Base-by-base conservation (phyloP, 1,140 invertebrate genomes). In the Triops cancriformis region DNA sequence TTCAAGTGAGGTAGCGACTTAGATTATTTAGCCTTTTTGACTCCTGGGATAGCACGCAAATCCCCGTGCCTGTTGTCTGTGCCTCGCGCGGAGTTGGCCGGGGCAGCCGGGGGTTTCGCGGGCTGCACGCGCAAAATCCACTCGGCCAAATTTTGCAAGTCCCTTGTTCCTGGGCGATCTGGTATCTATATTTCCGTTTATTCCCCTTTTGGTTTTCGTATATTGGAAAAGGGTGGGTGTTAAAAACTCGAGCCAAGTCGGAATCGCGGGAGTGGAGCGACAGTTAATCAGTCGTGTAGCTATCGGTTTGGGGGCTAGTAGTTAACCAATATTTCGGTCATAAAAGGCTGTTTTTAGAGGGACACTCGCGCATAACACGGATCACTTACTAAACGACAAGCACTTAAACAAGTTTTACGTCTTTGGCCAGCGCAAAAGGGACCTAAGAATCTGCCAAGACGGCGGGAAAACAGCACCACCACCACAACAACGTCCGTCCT, bases 351-450 rank as follows among this genome's bases (percentile, higher is more conserved):
- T 23, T 64, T 64, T 37, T 64, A 23, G 18, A 64, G 51, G 51
- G 51, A 64, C 51, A 64, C 23, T 64, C 18, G 51, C 51, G 51
- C 51, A 64, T 64, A 64, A 64, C 51, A 64, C 18, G 51, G 51
- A 64, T 64, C 51, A 64, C 51, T 64, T 64, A 64, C 51, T 64
- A 64, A 64, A 64, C 51, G 51, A 64, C 51, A 23, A 23, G 51
- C 51, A 64, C 51, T 64, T 64, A 11, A 64, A 64, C 14, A 23
- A 64, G 51, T 64, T 64, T 23, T 64, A 64, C 51, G 51, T 64
- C 51, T 64, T 64, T 23, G 14, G n/a, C 51, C 51, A 64, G 45
- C n/a, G 23, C 31, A 64, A 64, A 64, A 64, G 51, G 51, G 51
- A 64, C 51, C 51, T 6, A 23, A 18, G 51, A 64, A 18, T 64